Base-by-base conservation (phyloP, 2,113 vertebrate species). In the Tilapia sparmanii region DNA sequence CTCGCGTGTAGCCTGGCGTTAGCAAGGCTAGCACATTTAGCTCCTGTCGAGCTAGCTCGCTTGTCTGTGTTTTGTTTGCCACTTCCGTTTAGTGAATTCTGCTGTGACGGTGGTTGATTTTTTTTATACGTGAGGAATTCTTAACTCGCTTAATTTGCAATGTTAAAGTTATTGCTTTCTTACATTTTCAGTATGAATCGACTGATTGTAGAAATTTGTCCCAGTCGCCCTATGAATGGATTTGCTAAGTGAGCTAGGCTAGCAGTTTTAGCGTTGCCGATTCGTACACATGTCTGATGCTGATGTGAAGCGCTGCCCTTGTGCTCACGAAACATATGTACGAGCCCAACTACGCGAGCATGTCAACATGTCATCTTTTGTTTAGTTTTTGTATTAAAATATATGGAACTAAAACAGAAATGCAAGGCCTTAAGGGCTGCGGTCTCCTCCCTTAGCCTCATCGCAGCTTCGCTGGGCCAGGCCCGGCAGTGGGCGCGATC, bases 161-260 rank as follows among this genome's bases (percentile, higher is more conserved):
- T 3, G 2, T 19, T 3, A 8, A 18, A 4, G 4, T 1, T 3
- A 3, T 2, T 1, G 5, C 5, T 31, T 33, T 33, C 22, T 8
- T 35, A 33, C 22, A 16, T 59, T 55, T 38, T 6, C 24, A 8
- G 4, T 19, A 18, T 7, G 4, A 26, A 45, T 61, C 5, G 10
- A 33, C 2, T 59, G 7, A 73, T 63, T 4, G 1, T 53, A 45
- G 42, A 38, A 45, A 52, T 66, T 81, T 19, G 26, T 76, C 61
- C 42, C 3, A 2, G 45, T 90, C 40, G 63, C 40, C 79, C 73
- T 93, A 91, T 94, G 93, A 95, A 95, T 94, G 94, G 90, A 61
- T 79, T 81, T 47, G 85, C 66, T 86, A 47, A 33, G 57, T 50
- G 16, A 55, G 93, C 92, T 90, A 91, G 35, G 93, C 90, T 94